phyloP scores from a whole-genome alignment of 2,888 invertebrate species.

The Coronaproctus castanopsis region DNA sequence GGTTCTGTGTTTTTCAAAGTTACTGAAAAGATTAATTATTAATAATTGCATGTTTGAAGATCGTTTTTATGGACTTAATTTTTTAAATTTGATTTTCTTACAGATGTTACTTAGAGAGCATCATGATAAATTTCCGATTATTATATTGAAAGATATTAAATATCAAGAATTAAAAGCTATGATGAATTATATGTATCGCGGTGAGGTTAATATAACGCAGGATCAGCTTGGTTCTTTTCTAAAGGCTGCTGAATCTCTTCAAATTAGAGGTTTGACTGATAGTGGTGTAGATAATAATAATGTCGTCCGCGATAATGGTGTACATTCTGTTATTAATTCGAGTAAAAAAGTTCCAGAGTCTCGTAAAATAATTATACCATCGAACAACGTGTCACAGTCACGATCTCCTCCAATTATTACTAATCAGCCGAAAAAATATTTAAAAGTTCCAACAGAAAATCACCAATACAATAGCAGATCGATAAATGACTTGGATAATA shows the following conservation, averaged over 20 bases:
- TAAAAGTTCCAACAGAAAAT: slow-evolving; percentile 13
- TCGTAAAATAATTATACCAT: slow-evolving; percentile 6
- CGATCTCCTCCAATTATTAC: slow-evolving; percentile 9
- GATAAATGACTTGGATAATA: slow-evolving; percentile 3
- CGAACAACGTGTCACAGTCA: slow-evolving; percentile 3
- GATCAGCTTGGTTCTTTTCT: slow-evolving; percentile 72
- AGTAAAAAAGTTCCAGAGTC: slow-evolving; percentile 8
- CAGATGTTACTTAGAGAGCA: slow-evolving; percentile 71
- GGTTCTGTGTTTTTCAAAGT: too few relatives aligned
- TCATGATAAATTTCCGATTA: slow-evolving; percentile 77
- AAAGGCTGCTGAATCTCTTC: slow-evolving; percentile 75
- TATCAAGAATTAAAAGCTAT: slow-evolving; percentile 75
- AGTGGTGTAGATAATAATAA: slow-evolving; percentile 18
- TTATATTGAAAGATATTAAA: slow-evolving; percentile 79
- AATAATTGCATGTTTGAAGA: not conserved
- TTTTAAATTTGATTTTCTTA: slow-evolving; percentile 23
- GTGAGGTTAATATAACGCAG: slow-evolving; percentile 82
- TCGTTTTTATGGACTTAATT: not conserved
- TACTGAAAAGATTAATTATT: too few relatives aligned
- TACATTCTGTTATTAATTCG: not conserved
- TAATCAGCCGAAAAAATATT: slow-evolving; percentile 12
- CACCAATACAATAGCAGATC: slow-evolving; percentile 11
- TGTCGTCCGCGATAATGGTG: slow-evolving; percentile 3
- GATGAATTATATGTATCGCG: slow-evolving; percentile 88
- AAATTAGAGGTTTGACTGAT: slow-evolving; percentile 77